Evolutionary conservation across 2,797 vertebrate genomes (phyloP), one percentile per base, ranked within the genome.

Genomic region (Nothura maculosa): DNA sequence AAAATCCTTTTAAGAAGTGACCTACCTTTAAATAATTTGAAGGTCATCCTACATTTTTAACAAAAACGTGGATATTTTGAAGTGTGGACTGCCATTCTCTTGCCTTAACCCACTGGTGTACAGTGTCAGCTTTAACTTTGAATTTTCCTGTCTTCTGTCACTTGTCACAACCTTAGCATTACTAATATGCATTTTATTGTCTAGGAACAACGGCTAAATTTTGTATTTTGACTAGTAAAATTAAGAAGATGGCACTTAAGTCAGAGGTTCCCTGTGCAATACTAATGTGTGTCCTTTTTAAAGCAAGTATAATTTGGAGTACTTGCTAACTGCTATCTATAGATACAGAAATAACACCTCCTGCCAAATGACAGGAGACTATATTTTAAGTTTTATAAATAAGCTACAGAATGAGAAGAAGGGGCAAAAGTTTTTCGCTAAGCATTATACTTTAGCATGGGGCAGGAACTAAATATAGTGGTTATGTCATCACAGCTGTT

Each of bases 141-240:
- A 74, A 80, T 94, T 96, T 96, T 94, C 77, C 58, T 95, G 94
- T 55, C 20, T 95, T 94, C 82, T 95, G 90, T 87, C 92, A 81
- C 89, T 91, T 92, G 87, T 96, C 95, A 95, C 84, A 96, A 92
- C 80, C 92, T 94, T 95, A 97, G 67, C 66, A 87, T 94, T 95
- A 95, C 92, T 94, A 97, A 97, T 96, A 92, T 93, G 90, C 85
- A 80, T 84, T 94, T 96, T 95, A 96, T 91, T 82, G 67, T 85
- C 14, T 16, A 81, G 92, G 83, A 97, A 95, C 45, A 83, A 80
- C 93, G 94, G 95, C 94, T 96, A 93, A 97, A 96, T 38, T 96
- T 95, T 93, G 62, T 97, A 97, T 98, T 98, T 98, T 97, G 97
- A 97, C 94, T 96, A 93, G 93, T 88, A 96, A 96, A 96, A 96